Evolutionary conservation across 2,113 vertebrate species (phyloP), one percentile per base, ranked within the genome.

Genomic region (Phocoena phocoena): DNA sequence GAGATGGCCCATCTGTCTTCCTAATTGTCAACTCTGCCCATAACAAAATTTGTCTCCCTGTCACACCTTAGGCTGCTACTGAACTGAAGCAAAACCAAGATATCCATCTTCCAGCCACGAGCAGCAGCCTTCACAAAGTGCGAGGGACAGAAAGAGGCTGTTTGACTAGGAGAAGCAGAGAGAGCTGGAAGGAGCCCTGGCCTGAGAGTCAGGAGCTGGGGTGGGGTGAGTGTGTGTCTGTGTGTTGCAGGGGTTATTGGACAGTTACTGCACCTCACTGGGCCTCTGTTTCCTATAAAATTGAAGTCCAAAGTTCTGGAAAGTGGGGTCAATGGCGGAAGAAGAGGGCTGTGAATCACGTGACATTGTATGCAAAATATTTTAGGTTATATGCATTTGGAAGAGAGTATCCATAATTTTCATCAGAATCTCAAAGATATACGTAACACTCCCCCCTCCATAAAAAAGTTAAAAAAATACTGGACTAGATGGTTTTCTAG

Each of bases 21-120:
- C 90, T 87, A 93, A 70, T 65, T 97, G 97, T 92, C 84, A 84
- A 38, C 96, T 88, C 88, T 36, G 18, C 65, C 82, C 74, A 53
- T 77, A 88, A 6, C 6, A 70, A 90, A 85, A 97, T 77, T 92
- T 96, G 68, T 83, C 96, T 96, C 90, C 77, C 88, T 74, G 62
- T 93, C 95, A 88, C 83, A 97, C 88, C 79, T 93, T 0, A 96
- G 95, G 93, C 0, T 10, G 93, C 71, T 96, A 97, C 95, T 82
- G 86, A 97, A 90, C 95, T 73, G 2, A 68, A 36, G 93, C 60
- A 95, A 96, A 95, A 23, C 3, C 1, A 5, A 97, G n/a, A 74
- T 76, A 92, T 77, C 13, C 50, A 82, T 82, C 82, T 97, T 65
- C 50, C 4, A 76, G 74, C 70, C 92, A 82, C 44, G 53, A 76